Base-by-base conservation (phyloP, 2,113 vertebrate genomes). In the Caretta caretta region DNA sequence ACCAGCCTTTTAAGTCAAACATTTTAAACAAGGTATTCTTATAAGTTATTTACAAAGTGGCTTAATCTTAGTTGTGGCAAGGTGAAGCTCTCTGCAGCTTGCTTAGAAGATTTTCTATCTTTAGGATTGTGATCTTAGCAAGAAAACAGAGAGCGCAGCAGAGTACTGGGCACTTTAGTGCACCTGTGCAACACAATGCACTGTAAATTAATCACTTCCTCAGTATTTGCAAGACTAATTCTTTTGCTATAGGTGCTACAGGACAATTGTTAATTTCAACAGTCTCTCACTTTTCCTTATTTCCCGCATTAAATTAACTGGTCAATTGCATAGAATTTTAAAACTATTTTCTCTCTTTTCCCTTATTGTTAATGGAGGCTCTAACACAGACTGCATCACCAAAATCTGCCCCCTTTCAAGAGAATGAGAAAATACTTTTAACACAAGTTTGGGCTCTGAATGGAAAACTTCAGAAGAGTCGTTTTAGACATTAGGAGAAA, bases 111-210 rank as follows among this genome's bases (percentile, higher is more conserved):
- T 79, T 42, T 46, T 5, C 35, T 31, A 78, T 72, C 49, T 79
- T 94, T 27, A 89, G 29, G 50, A 12, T 25, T 16, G 17, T 88
- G 4, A 13, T 20, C 10, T 79, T 8, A 17, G 80, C 5, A 38
- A 27, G n/a, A 1, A 20, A 75, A 83, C 1, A 8, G 62, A 87
- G 6, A 1, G 46, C 81, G 46, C 4, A 92, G 46, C 91, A 78
- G 10, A 84, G 13, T 16, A 65, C 0, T 1, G 4, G 31, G 6
- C 8, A 4, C 49, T 57, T 1, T 0, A 46, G 25, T 1, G 17
- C 48, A 16, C 8, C 20, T 62, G 57, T 5, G 50, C 10, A 87
- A 27, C 65, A 25, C 27, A 19, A 54, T 1, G 25, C 27, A 27
- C 54, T 88, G 25, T 42, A 53, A 91, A 92, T 80, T 27, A 93